Conservation (phyloP, 1,140 invertebrate genomes). For the Panulirus ornatus region DNA sequence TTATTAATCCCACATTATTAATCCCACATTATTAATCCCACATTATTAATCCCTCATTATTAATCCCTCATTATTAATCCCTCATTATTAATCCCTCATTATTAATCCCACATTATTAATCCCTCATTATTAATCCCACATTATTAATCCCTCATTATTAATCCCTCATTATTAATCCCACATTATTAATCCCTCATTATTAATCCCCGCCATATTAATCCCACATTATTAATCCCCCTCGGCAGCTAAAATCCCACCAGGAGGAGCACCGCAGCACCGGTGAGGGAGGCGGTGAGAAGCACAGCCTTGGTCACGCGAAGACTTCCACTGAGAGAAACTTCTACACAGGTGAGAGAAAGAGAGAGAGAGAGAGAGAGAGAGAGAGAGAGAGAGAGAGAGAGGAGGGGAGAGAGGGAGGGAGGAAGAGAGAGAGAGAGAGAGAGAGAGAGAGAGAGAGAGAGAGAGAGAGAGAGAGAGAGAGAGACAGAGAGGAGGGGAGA, state of each 20-base stretch:
- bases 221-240: neutral
- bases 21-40: no score
- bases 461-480: slow-evolving; percentile 11
- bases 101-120: no score
- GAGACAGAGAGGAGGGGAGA: neutral
- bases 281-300: neutral
- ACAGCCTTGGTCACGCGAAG: slow-evolving; percentile 25
- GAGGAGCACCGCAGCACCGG: slow-evolving; percentile 1
- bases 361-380: neutral
- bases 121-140: neutral
- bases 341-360: slow-evolving; percentile 29
- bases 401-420: slow-evolving; percentile 37
- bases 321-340: slow-evolving; percentile 4
- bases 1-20: no score
- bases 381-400: slow-evolving; percentile 33
- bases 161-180: neutral
- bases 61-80: neutral
- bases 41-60: no score
- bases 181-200: neutral
- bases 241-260: slow-evolving; percentile 12
- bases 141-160: neutral
- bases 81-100: no score
- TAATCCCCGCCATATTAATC: neutral
- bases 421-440: slow-evolving; percentile 28
- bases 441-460: neutral